Evolutionary conservation across 2,797 vertebrate genomes (phyloP).

Genomic region (Rhinatrema bivittatum): DNA sequence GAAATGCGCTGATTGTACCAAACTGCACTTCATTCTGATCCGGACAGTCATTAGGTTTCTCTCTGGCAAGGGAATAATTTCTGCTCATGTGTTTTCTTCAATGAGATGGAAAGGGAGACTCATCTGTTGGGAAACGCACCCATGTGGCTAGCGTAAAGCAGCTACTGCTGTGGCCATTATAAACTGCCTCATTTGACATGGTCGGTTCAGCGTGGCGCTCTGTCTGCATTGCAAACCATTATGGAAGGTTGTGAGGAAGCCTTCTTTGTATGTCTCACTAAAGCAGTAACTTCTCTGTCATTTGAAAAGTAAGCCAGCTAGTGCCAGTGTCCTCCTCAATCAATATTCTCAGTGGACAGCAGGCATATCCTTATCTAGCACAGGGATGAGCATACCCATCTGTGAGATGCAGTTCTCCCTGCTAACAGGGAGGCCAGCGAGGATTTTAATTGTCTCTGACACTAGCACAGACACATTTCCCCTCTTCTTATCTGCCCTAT

Average conservation of each 20-base stretch:
- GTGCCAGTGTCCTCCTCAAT: constrained; percentile 46
- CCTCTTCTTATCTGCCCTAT: constrained; percentile 9
- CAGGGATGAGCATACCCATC: constrained; percentile 39
- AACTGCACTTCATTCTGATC: too few species aligned
- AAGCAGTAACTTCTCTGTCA: constrained; percentile 56
- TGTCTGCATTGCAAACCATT: constrained; percentile 40
- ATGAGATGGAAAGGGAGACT: neutral
- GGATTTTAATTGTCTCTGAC: constrained; percentile 35
- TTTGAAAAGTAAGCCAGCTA: constrained; percentile 34
- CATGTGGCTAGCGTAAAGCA: constrained; percentile 6
- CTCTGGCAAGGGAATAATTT: too few species aligned
- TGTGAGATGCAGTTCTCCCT: constrained; percentile 23
- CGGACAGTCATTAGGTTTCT: too few species aligned
- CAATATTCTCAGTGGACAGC: constrained; percentile 43
- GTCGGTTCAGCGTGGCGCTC: constrained; percentile 26
- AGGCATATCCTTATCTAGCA: constrained; percentile 42
- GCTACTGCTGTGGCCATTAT: constrained; percentile 1
- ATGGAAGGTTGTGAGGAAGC: constrained; percentile 34
- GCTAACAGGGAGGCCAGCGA: constrained; percentile 23
- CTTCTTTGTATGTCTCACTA: constrained; percentile 40
- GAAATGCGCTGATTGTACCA: too few species aligned
- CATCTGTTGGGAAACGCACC: neutral
- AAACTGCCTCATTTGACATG: constrained; percentile 46
- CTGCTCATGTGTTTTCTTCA: too few species aligned
- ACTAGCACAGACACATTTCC: constrained; percentile 19